phyloP scores from a whole-genome alignment of 2,113 vertebrate species.

The Gallinago media region DNA sequence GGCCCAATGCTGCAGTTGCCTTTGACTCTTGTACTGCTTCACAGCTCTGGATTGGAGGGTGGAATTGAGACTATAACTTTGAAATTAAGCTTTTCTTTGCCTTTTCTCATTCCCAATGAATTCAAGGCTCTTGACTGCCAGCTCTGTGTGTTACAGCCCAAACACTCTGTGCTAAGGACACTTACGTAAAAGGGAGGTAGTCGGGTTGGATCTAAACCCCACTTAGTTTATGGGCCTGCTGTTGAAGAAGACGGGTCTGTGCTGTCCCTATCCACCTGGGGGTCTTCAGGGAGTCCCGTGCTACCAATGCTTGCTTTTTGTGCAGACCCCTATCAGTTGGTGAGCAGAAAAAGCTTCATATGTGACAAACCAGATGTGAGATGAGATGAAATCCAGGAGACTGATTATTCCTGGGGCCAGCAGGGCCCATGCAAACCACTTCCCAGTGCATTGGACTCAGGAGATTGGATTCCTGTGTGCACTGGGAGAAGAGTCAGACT shows the following conservation, averaged over 20 bases:
- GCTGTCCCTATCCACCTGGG: not conserved
- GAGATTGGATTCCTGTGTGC: not conserved
- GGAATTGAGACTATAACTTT: not conserved
- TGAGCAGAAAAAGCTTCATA: not conserved
- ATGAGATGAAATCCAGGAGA: not conserved
- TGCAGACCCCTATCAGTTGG: not conserved
- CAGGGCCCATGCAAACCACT: accelerated
- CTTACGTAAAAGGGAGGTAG: not conserved
- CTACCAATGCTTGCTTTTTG: not conserved
- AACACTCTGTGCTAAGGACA: not conserved
- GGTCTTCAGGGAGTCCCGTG: not conserved
- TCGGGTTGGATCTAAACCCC: not conserved
- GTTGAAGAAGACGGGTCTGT: not conserved
- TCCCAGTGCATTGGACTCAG: not conserved
- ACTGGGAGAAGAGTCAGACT: not conserved
- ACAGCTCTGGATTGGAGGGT: not conserved
- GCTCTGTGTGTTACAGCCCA: not conserved
- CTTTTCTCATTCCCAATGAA: not conserved
- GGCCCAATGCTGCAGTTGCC: not conserved
- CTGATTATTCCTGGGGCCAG: not conserved
- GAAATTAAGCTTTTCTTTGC: not conserved
- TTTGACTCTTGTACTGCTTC: not conserved
- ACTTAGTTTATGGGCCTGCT: not conserved
- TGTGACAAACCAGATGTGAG: not conserved
- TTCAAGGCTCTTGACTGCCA: not conserved